Evolutionary conservation across 2,113 vertebrate species (phyloP).

Genomic region (Capreolus pygargus): DNA sequence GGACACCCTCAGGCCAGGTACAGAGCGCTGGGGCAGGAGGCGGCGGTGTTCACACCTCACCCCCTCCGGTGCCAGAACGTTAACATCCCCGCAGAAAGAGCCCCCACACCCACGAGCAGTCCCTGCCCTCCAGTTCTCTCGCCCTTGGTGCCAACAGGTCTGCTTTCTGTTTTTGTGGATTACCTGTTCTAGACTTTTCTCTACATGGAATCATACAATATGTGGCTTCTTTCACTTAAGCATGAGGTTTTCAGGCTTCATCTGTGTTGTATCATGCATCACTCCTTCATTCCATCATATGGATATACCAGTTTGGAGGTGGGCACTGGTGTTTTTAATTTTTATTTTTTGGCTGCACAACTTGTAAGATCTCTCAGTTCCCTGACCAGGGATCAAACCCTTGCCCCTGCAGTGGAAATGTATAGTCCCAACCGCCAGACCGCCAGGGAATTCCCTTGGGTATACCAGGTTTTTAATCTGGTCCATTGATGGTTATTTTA

Average conservation of each 20-base stretch:
- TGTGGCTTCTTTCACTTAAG: not conserved
- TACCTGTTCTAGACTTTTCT: not conserved
- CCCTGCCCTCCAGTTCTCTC: not conserved
- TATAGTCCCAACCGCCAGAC: not conserved
- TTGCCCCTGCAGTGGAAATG: not conserved
- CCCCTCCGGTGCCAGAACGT: not conserved
- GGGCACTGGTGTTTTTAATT: not conserved
- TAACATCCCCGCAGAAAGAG: not conserved
- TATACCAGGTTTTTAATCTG: not conserved
- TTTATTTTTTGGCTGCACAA: not conserved
- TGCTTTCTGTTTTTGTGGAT: not conserved
- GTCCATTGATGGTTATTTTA: not conserved
- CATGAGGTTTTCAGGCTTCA: not conserved
- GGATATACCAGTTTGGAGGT: not conserved
- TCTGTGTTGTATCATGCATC: not conserved
- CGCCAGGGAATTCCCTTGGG: not conserved
- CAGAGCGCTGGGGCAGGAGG: not conserved
- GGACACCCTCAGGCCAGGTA: constrained; percentile 89
- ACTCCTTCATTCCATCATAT: not conserved
- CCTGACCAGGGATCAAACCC: not conserved
- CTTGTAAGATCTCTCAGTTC: not conserved
- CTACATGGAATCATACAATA: not conserved
- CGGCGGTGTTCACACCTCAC: not conserved
- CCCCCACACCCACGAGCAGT: not conserved
- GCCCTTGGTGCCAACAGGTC: not conserved